Evolutionary conservation across 2,113 vertebrate genomes (phyloP).

Genomic region (Tringa solitaria): DNA sequence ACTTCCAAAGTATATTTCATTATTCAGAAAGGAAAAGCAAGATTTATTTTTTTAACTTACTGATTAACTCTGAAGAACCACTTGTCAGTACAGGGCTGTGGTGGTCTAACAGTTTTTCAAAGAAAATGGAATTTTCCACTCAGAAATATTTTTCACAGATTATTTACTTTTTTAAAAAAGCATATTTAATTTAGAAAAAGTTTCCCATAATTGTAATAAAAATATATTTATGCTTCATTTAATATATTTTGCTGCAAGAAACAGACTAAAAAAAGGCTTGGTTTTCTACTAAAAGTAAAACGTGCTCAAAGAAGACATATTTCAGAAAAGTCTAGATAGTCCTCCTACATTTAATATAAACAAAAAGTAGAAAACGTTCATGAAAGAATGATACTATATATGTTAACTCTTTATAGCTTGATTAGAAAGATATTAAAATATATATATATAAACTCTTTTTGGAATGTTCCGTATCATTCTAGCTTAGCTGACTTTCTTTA

Average conservation of each 20-base stretch:
- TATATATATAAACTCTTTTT: background rate
- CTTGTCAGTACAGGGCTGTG: background rate
- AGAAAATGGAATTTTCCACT: background rate
- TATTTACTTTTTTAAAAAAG: background rate
- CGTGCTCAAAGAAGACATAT: background rate
- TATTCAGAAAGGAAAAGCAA: background rate
- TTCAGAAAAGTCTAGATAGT: background rate
- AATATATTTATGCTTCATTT: background rate
- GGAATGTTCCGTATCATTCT: background rate
- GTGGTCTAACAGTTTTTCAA: background rate
- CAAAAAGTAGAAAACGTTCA: background rate
- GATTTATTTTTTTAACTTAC: background rate
- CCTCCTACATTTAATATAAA: background rate
- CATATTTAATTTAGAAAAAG: background rate
- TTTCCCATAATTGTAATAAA: background rate
- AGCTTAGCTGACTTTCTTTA: background rate
- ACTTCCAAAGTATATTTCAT: background rate
- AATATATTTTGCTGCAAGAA: background rate
- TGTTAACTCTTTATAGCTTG: background rate
- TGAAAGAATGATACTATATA: background rate
- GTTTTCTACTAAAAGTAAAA: background rate
- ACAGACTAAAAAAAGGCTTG: background rate
- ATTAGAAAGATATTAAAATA: background rate
- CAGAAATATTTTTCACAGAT: background rate
- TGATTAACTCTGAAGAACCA: background rate